Base-by-base conservation (phyloP, 2,888 invertebrate genomes). In the Portevinia maculata region DNA sequence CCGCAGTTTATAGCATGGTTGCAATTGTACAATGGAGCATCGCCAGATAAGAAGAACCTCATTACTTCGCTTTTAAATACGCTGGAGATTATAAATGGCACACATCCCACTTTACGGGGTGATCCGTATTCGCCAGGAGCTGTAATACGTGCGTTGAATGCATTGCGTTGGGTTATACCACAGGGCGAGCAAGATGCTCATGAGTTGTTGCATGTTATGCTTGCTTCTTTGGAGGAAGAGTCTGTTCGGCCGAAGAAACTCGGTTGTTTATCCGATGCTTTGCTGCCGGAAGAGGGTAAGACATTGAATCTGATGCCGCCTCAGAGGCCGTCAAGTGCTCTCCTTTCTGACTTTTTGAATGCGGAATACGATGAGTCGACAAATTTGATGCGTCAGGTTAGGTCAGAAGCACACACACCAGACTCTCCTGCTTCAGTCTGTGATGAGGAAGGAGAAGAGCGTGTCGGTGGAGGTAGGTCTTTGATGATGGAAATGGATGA, bases 171-270 rank as follows among this genome's bases (percentile, higher is more conserved):
- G 97, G 94, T 95, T 52, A 96, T 98, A 85, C 95, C 97, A 0
- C 97, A 97, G 85, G 97, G 97, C 85, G 97, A 98, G 91, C 96
- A 98, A 90, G 99, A 99, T 91, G 96, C 98, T 0, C 98, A 98
- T 89, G 98, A 99, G 91, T 90, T 99, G 60, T 94, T 98, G 86
- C 97, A 97, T 90, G 95, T 97, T 7, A 91, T 99, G 86, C 92
- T 98, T 7, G 94, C 96, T n/a, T 97, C 98, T 11, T 91, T 98
- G 55, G 97, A 98, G 88, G 96, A 97, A 88, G 98, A 99, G 90
- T 93, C 93, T 3, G 86, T 87, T 13, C 86, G 89, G 37, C 90
- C 90, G 0, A 89, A 90, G 34, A 89, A 89, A 78, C 78, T 89
- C 53, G 95, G 96, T 48, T 95, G 95, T 86, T 91, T 96, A 1